Conservation (phyloP, 30 jellyfish, hydroid and myxozoan species). For the Turritopsis dohrnii region DNA sequence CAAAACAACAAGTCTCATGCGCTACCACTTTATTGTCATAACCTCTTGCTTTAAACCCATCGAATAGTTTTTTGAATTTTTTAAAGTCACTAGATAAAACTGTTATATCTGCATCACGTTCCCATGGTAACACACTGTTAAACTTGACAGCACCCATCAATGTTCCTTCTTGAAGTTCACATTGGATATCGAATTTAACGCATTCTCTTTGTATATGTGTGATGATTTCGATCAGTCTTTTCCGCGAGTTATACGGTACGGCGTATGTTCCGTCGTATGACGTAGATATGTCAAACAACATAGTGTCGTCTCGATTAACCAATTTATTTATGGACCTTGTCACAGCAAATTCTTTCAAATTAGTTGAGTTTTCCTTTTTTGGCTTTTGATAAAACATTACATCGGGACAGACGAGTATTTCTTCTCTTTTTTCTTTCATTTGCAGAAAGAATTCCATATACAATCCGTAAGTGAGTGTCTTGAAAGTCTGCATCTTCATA, state of each 20-base stretch:
- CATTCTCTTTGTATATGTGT: conserved; percentile 42
- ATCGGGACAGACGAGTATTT: conserved; percentile 75
- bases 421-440: conserved; percentile 10
- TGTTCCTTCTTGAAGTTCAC: conserved; percentile 82
- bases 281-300: conserved; percentile 69
- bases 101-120: conserved; percentile 82
- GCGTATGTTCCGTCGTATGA: conserved; percentile 38
- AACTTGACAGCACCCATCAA: conserved; percentile 82
- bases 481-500: conserved; percentile 19
- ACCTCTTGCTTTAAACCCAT: conserved; percentile 27
- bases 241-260: conserved; percentile 88
- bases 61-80: conserved; percentile 8
- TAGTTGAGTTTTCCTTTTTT: background rate
- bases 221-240: conserved; percentile 54
- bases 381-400: conserved; percentile 39
- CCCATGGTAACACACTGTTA: conserved; percentile 72
- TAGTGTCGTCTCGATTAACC: conserved; percentile 10
- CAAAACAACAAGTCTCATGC: conserved; percentile 49
- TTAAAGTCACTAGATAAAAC: conserved; percentile 58
- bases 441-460: conserved; percentile 79
- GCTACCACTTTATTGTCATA: conserved; percentile 44
- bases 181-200: conserved; percentile 24
- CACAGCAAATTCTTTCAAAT: conserved; percentile 28
- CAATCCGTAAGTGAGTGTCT: conserved; percentile 33
- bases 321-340: conserved; percentile 60